phyloP scores from a whole-genome alignment of 2,113 vertebrate genomes.

The Eurypyga helias region DNA sequence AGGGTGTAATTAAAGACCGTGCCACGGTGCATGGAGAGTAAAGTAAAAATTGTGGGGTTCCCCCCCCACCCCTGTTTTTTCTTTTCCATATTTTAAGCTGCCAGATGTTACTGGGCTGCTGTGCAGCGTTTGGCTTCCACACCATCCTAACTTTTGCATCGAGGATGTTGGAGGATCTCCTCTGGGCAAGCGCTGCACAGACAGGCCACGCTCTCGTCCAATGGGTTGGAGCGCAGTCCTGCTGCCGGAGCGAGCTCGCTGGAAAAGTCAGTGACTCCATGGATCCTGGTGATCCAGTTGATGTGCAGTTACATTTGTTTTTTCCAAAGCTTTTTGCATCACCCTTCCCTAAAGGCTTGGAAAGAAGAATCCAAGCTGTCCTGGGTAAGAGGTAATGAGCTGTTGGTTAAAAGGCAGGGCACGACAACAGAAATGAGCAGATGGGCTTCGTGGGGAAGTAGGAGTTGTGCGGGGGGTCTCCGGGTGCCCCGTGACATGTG shows the following conservation, averaged over 20 bases:
- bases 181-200: background rate
- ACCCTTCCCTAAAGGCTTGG: background rate
- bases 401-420: background rate
- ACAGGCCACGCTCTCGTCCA: fast-evolving
- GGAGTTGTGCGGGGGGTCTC: fast-evolving
- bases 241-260: fast-evolving
- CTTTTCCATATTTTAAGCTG: background rate
- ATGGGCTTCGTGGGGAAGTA: background rate
- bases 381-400: background rate
- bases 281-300: too few species aligned
- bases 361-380: background rate
- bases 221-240: background rate
- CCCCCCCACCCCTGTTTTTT: background rate
- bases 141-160: background rate
- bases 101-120: background rate
- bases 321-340: background rate
- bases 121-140: background rate
- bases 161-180: background rate
- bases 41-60: background rate
- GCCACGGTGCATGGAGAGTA: fast-evolving
- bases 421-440: fast-evolving
- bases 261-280: background rate
- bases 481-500: fast-evolving
- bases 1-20: background rate
- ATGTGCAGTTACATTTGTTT: fast-evolving